These are phyloP conservation scores for Steromphala cineraria DNA, from an alignment of 2,888 invertebrate species.

Conservation along the genomic window DNA sequence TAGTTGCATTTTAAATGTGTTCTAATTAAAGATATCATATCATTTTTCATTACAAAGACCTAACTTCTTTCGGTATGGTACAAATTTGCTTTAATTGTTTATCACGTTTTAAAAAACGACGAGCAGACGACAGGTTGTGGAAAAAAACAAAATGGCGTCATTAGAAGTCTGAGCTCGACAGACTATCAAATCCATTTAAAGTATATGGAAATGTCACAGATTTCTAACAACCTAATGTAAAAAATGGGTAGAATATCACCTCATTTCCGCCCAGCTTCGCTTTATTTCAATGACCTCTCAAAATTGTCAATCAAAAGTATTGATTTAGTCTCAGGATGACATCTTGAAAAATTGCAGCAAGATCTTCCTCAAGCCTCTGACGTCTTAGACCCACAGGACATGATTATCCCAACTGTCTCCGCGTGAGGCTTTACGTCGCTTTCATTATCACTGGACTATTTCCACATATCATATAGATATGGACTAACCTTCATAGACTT, in stretches of 20 bases:
- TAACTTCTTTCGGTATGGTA: too few relatives aligned
- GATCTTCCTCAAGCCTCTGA: neutral
- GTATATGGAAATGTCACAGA: neutral
- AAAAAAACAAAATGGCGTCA: slow-evolving; percentile 1
- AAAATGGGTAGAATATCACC: slow-evolving; percentile 5
- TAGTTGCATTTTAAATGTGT: too few relatives aligned
- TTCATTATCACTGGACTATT: neutral
- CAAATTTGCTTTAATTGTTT: too few relatives aligned
- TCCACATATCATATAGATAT: too few relatives aligned
- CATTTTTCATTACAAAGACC: too few relatives aligned
- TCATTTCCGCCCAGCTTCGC: neutral
- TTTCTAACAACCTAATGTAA: neutral
- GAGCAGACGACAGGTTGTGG: too few relatives aligned
- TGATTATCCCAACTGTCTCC: neutral
- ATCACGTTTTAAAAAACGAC: too few relatives aligned
- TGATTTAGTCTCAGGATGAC: neutral
- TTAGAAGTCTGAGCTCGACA: neutral
- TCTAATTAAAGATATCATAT: too few relatives aligned
- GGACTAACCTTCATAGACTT: too few relatives aligned
- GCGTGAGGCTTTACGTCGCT: neutral
- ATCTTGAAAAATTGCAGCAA: slow-evolving; percentile 2
- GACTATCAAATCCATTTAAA: neutral
- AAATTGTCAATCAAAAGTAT: neutral
- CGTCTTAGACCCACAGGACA: neutral
- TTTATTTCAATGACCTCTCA: slow-evolving; percentile 8